Percentiles rank a stretch among this genome's conserved stretches.
These are phyloP conservation scores for Pseudorectes ferrugineus DNA, from an alignment of 2,113 vertebrate species.

Conservation along the genomic window DNA sequence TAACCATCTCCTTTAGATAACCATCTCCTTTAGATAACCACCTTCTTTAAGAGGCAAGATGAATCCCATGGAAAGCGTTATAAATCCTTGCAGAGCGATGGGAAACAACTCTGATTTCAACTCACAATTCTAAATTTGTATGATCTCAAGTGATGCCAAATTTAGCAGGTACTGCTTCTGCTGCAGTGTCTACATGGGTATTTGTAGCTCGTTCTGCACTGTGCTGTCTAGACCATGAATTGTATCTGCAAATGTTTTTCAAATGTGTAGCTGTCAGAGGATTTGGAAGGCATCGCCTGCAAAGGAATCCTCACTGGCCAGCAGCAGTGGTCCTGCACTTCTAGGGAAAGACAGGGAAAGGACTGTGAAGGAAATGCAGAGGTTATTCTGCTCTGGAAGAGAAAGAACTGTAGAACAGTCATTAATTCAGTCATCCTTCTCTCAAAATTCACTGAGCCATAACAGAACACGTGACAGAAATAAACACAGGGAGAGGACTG, in stretches of 20 bases:
- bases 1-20: neutral
- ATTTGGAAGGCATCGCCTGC: neutral
- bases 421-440: neutral
- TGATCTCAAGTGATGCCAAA: slow-evolving; percentile 2
- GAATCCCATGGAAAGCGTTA: neutral
- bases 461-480: neutral
- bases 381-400: neutral
- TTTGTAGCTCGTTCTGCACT: neutral
- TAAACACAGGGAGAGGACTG: neutral
- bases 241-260: neutral
- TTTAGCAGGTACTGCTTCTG: slow-evolving; percentile 40
- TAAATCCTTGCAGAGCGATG: neutral
- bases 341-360: neutral
- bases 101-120: slow-evolving; percentile 24
- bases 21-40: neutral
- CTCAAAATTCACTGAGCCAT: neutral
- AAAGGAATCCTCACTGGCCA: neutral
- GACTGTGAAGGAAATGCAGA: neutral
- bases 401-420: neutral
- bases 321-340: neutral
- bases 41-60: neutral
- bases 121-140: slow-evolving; percentile 15
- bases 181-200: neutral
- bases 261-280: neutral
- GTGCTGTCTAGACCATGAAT: slow-evolving; percentile 15